Evolutionary conservation across 2,797 vertebrate genomes (phyloP), one percentile per base, ranked within the genome.

Genomic region (Capromys pilorides): DNA sequence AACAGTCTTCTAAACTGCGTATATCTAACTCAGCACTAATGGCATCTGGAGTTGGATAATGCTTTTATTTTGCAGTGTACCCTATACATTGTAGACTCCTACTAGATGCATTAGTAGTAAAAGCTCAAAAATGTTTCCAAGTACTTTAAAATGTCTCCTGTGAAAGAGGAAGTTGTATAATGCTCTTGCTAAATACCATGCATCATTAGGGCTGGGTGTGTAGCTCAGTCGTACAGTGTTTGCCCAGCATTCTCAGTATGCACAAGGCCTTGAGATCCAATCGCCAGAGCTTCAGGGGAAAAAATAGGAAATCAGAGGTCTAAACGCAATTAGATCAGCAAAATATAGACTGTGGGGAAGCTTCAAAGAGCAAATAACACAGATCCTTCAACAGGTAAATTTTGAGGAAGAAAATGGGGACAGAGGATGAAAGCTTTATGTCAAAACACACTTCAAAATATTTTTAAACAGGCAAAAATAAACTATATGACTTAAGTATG

Each of bases 261-360:
- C 75, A 75, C 6, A 78, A 78, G 28, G 16, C 28, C 45, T 45
- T 51, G 75, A 14, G 14, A 57, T 33, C 51, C 45, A 78, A 33
- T 51, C 3, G 28, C 51, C 54, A 90, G 33, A 87, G 10, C 18
- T 49, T 41, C 16, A 61, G 26, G 54, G 54, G 8, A n/a, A 11
- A 36, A 41, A 82, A 62, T 41, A 62, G 57, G 5, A 67, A 94
- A 88, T 22, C 31, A 79, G 59, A 90, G 54, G 61, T 93, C 77
- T 36, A 93, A 22, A 95, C 79, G 78, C 71, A 97, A 77, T 75
- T 84, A 81, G 83, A 92, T 89, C 84, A 84, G 10, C 61, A 96
- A 91, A 95, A 96, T 90, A 86, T 1, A 77, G 26, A 87, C 24
- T 88, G 41, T 90, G 18, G 77, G 36, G 61, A 94, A 84, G 61